Conservation (phyloP, 2,888 invertebrate species). For the Eulithis testata region DNA sequence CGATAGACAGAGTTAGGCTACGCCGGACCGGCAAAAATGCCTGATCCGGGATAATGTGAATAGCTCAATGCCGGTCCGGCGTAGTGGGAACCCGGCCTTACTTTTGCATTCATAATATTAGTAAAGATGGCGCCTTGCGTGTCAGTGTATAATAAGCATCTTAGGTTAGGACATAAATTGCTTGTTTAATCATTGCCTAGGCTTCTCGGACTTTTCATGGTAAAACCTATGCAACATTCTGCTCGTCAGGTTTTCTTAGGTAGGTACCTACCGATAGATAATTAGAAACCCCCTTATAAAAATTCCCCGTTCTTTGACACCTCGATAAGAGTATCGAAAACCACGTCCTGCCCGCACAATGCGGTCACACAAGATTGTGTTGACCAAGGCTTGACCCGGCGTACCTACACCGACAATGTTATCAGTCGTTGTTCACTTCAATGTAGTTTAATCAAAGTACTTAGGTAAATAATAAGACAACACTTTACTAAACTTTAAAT, state of each 20-base stretch:
- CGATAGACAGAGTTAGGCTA: no score
- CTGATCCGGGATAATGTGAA: no score
- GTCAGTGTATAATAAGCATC: no score
- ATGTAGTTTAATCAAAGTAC: conserved; percentile 6
- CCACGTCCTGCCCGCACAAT: conserved; percentile 1
- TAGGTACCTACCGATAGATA: neutral
- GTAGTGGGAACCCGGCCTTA: no score
- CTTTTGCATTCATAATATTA: neutral
- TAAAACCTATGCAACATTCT: no score
- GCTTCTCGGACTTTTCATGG: no score
- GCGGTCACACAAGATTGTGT: conserved; percentile 4
- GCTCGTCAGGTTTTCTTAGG: no score
- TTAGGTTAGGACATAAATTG: neutral
- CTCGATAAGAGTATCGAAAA: conserved; percentile 1
- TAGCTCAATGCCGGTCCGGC: no score
- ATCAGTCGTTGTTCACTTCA: conserved; percentile 20
- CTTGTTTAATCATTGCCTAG: no score
- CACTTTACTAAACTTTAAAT: no score
- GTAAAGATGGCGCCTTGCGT: neutral
- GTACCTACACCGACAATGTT: conserved; percentile 1
- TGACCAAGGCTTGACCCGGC: conserved; percentile 7
- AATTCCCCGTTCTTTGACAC: conserved; percentile 1
- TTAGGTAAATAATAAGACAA: no score
- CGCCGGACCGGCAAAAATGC: no score
- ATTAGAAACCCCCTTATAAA: neutral